These are phyloP conservation scores for Orthosia gothica DNA, from an alignment of 2,888 invertebrate species.

Conservation along the genomic window DNA sequence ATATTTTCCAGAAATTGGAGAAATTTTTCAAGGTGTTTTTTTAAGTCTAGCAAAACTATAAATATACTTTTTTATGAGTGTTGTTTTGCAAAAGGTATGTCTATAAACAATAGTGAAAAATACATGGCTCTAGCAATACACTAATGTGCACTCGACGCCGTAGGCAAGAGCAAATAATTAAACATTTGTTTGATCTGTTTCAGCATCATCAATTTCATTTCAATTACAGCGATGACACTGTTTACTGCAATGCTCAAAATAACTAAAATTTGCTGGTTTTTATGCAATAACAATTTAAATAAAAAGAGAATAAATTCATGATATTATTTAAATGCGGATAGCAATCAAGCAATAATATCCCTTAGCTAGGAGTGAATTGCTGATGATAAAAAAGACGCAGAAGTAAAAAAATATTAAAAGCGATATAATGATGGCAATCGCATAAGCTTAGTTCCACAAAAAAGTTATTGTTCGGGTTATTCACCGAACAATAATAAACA, in stretches of 20 bases:
- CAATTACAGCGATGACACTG: conserved; percentile 1
- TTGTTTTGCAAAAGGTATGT: not conserved
- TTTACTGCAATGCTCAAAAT: conserved; percentile 8
- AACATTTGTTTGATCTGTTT: conserved; percentile 23
- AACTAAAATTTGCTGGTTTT: not conserved
- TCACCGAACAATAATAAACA: too few relatives aligned
- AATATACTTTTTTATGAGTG: not conserved
- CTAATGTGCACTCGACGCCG: not conserved
- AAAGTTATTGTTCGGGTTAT: too few relatives aligned
- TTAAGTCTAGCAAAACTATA: not conserved
- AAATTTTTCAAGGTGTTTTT: not conserved
- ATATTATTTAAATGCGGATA: not conserved
- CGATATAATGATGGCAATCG: conserved; percentile 11
- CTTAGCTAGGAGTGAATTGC: not conserved
- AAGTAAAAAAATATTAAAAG: not conserved
- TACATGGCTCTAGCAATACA: not conserved
- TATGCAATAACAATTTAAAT: not conserved
- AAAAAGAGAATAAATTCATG: not conserved
- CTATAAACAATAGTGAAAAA: not conserved
- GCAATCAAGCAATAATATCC: not conserved
- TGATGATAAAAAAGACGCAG: not conserved
- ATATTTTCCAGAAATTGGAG: too few relatives aligned
- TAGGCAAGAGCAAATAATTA: conserved; percentile 16
- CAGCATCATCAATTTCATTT: conserved; percentile 30
- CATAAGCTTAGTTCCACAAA: conserved; percentile 1